Conservation (phyloP, 2,113 vertebrate species). For the Aspiorhynchus laticeps region DNA sequence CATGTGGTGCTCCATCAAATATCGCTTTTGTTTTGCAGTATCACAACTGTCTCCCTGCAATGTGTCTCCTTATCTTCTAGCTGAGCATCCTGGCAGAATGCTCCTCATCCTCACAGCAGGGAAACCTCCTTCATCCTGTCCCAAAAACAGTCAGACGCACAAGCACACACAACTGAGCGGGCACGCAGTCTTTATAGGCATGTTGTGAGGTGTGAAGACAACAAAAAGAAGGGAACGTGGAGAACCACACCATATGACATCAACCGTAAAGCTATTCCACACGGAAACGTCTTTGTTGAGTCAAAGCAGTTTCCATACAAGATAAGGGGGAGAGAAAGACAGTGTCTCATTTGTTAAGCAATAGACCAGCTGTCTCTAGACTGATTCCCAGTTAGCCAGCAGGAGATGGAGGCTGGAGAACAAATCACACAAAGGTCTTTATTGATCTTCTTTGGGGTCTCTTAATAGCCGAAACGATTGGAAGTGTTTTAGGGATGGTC, state of each 20-base stretch:
- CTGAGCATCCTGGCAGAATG: conserved; percentile 35
- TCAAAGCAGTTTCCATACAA: background rate
- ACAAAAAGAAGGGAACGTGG: background rate
- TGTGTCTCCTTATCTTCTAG: conserved; percentile 54
- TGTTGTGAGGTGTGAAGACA: conserved; percentile 11
- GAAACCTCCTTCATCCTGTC: conserved; percentile 66
- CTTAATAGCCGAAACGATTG: conserved; percentile 22
- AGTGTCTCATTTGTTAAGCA: conserved; percentile 28
- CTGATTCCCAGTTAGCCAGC: conserved; percentile 20
- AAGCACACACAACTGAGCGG: conserved; percentile 64
- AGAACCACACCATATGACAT: background rate
- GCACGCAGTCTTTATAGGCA: conserved; percentile 47
- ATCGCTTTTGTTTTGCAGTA: conserved; percentile 51
- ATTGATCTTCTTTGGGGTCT: conserved; percentile 33
- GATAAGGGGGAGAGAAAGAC: background rate
- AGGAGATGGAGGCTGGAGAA: conserved; percentile 11
- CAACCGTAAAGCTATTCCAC: conserved; percentile 9
- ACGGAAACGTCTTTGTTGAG: background rate
- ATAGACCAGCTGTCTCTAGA: conserved; percentile 44
- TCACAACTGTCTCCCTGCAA: conserved; percentile 58
- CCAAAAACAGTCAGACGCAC: conserved; percentile 63
- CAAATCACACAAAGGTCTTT: conserved; percentile 37
- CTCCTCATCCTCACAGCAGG: conserved; percentile 65
- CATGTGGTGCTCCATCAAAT: conserved; percentile 60
- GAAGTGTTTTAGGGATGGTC: conserved; percentile 16